Base-by-base conservation (phyloP, 2,888 invertebrate species). In the Netelia melanura region DNA sequence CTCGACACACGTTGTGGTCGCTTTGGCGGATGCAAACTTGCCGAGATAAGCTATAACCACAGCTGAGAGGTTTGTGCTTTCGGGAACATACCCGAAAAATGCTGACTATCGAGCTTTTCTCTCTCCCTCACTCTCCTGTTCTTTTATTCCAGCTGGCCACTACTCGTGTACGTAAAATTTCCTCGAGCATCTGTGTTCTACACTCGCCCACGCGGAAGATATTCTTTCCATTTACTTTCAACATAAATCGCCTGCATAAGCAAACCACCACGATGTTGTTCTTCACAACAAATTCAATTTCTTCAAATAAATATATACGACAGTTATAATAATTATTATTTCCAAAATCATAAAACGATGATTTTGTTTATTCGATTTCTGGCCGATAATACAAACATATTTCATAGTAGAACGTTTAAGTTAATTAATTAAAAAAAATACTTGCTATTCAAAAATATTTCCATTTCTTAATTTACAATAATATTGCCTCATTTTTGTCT, bases 91-190 rank as follows among this genome's bases (percentile, higher is more conserved):
- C 8, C 81, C 44, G 56, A 62, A 71, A 67, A 67, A 81, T 74
- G 74, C 74, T 75, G 81, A 81, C 81, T 67, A 67, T 75, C 72
- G 68, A 62, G 21, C 74, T 83, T 72, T 72, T 74, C 78, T 38
- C 76, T 64, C 61, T 44, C 61, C 44, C 44, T 38, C 17, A 23
- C 54, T 70, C 71, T 44, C n/a, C 64, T 25, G 30, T 25, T 54
- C 70, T 52, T 84, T 65, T 67, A 64, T 65, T 54, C 23, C 65
- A 43, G 30, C 23, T 2, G 6, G 48, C 48, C 14, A 14, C 11
- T 11, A 2, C 48, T 48, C 56, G 52, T 56, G 44, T 58, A 77
- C 44, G 54, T 71, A 58, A 64, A 64, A 71, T 30, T 62, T 43
- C 23, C 38, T 62, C 54, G 79, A 79, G 79, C 79, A 70, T 71